phyloP scores from a whole-genome alignment of 2,797 vertebrate species.

The Gadopsis bispinosus region DNA sequence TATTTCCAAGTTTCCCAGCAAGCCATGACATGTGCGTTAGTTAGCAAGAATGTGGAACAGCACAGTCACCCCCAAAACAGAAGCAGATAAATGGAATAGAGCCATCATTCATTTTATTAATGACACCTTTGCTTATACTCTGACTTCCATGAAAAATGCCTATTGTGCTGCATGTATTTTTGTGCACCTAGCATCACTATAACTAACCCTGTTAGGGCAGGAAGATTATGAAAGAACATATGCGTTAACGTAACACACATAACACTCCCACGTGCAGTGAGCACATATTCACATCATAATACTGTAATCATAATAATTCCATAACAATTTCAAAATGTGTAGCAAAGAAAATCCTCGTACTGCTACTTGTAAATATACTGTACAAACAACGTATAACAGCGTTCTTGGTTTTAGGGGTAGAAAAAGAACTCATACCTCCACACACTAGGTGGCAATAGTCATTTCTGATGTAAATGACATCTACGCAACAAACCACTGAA shows the following conservation, averaged over 20 bases:
- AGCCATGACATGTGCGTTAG: not conserved
- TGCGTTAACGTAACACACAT: not conserved
- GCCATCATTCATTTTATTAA: not conserved
- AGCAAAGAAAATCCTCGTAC: not conserved
- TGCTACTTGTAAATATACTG: too few relatives aligned
- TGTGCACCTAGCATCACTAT: not conserved
- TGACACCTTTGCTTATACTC: not conserved
- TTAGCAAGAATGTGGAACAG: not conserved
- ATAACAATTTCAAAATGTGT: not conserved
- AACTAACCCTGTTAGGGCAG: not conserved
- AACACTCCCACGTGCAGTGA: not conserved
- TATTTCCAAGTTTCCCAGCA: not conserved
- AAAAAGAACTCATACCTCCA: not conserved
- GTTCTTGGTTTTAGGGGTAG: not conserved
- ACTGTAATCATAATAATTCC: not conserved
- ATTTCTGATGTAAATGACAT: not conserved
- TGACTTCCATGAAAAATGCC: not conserved
- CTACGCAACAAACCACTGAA: conserved; percentile 23
- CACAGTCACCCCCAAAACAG: not conserved
- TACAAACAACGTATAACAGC: not conserved
- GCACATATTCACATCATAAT: not conserved
- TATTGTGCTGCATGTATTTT: not conserved
- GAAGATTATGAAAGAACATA: not conserved
- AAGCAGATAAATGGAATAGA: not conserved
- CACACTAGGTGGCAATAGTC: conserved; percentile 59